Evolutionary conservation across 1,140 invertebrate genomes (phyloP).

Genomic region (Pseudomyrmex concolor): DNA sequence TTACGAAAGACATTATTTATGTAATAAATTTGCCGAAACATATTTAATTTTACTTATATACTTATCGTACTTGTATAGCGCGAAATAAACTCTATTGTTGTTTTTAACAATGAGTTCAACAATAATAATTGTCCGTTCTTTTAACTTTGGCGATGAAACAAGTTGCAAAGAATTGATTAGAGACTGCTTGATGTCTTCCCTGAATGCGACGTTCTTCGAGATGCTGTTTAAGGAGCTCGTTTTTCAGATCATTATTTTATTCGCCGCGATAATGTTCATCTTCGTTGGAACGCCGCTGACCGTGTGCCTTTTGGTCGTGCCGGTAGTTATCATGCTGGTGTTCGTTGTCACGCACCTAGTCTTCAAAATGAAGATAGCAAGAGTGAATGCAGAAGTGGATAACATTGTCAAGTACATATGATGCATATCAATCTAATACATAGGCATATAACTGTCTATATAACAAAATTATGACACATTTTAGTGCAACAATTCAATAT

Average conservation of each 20-base stretch:
- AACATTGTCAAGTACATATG: constrained; percentile 80
- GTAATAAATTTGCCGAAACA: too few species aligned
- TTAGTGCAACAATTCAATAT: not conserved
- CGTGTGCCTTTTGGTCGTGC: constrained; percentile 83
- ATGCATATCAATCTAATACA: not conserved
- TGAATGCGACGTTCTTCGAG: constrained; percentile 82
- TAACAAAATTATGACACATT: too few species aligned
- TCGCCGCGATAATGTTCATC: constrained; percentile 85
- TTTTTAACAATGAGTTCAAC: constrained; percentile 74
- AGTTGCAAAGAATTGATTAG: constrained; percentile 82
- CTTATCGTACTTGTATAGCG: not conserved
- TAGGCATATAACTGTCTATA: too few species aligned
- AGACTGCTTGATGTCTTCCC: constrained; percentile 83
- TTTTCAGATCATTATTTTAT: constrained; percentile 84
- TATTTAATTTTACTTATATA: not conserved
- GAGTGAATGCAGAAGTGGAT: constrained; percentile 82
- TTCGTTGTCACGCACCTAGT: constrained; percentile 83
- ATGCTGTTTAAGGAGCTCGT: constrained; percentile 84
- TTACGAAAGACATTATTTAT: too few species aligned
- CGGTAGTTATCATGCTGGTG: constrained; percentile 81
- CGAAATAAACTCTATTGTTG: too few species aligned
- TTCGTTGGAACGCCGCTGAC: constrained; percentile 85
- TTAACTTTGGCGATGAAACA: constrained; percentile 83
- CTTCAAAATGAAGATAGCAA: constrained; percentile 81
- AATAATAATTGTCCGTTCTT: constrained; percentile 83